These are phyloP conservation scores for Lamellibrachia luymesi DNA, from an alignment of 1,140 invertebrate species.

Conservation along the genomic window DNA sequence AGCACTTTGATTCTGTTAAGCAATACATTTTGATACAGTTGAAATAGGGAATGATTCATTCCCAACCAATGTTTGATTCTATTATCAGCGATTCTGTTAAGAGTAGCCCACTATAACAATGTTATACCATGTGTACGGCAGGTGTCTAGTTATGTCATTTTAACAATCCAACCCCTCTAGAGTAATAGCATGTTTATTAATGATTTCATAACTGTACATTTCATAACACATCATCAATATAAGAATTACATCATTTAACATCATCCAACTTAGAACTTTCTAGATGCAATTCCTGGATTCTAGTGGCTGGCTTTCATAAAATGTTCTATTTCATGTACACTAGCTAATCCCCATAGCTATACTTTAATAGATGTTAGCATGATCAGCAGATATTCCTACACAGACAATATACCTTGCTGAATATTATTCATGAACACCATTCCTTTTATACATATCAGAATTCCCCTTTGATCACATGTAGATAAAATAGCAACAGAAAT, in stretches of 20 bases:
- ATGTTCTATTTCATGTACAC: neutral
- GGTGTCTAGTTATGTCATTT: too few relatives aligned
- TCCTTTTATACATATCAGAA: too few relatives aligned
- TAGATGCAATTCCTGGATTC: too few relatives aligned
- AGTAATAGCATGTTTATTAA: neutral
- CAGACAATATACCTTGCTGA: neutral
- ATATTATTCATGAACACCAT: neutral
- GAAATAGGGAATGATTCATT: too few relatives aligned
- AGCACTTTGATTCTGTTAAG: too few relatives aligned
- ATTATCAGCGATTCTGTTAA: too few relatives aligned
- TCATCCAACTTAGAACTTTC: neutral
- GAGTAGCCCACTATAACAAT: too few relatives aligned
- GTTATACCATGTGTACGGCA: too few relatives aligned
- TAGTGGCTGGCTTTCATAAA: neutral
- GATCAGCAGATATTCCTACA: neutral
- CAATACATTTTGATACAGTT: too few relatives aligned
- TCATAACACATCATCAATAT: neutral
- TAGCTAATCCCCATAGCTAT: neutral
- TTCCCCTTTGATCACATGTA: too few relatives aligned
- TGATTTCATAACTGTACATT: neutral
- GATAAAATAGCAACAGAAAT: neutral
- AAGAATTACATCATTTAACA: neutral
- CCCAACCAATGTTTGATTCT: too few relatives aligned
- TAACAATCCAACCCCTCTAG: neutral
- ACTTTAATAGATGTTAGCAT: neutral